These are phyloP conservation scores for Pseudomyrmex pallidus DNA, from an alignment of 1,140 invertebrate species.

Conservation along the genomic window DNA sequence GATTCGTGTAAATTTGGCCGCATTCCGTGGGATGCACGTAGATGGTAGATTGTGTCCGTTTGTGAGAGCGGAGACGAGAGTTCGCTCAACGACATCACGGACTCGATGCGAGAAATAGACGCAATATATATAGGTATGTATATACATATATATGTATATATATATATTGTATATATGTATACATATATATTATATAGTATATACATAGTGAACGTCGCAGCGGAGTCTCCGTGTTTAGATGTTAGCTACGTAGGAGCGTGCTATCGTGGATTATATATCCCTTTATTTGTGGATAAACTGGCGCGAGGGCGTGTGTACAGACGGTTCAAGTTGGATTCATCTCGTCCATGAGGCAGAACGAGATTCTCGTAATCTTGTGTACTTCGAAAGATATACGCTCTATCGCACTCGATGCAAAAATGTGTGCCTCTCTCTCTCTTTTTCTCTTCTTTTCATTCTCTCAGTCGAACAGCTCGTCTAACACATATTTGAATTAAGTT, in stretches of 20 bases:
- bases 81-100: slow-evolving; percentile 3
- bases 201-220: not conserved
- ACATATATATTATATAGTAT: not conserved
- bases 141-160: no score
- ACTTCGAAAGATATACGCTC: slow-evolving; percentile 22
- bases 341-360: slow-evolving; percentile 31
- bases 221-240: slow-evolving; percentile 39
- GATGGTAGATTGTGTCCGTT: slow-evolving; percentile 31
- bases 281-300: slow-evolving; percentile 57
- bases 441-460: not conserved
- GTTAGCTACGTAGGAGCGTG: slow-evolving; percentile 29
- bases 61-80: not conserved
- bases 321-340: slow-evolving; percentile 48
- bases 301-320: slow-evolving; percentile 28
- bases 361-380: slow-evolving; percentile 48
- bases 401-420: no score
- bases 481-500: not conserved
- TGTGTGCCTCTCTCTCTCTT: no score
- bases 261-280: slow-evolving; percentile 51
- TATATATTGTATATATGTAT: no score
- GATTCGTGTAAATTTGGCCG: slow-evolving; percentile 31
- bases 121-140: not conserved
- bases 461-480: slow-evolving; percentile 9
- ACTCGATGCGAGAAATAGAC: slow-evolving; percentile 61
- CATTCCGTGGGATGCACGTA: not conserved